These are phyloP conservation scores for Cyphomyrus discorhynchus DNA, from an alignment of 2,113 vertebrate genomes.

Conservation along the genomic window DNA sequence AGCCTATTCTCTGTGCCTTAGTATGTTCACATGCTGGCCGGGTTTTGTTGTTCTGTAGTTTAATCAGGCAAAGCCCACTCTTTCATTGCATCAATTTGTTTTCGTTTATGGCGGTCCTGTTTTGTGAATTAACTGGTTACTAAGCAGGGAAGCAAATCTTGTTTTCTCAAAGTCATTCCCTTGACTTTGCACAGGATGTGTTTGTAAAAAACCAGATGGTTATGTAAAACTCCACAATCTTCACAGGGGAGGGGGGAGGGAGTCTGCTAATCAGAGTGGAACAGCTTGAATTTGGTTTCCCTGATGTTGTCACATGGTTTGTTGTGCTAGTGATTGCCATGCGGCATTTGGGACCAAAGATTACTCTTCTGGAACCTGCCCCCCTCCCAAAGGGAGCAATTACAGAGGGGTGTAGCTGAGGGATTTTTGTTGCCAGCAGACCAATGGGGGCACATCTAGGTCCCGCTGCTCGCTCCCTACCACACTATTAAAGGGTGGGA, in stretches of 20 bases:
- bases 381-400: slow-evolving; percentile 33
- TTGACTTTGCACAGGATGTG: not conserved
- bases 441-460: not conserved
- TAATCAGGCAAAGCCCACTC: not conserved
- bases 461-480: not conserved
- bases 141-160: not conserved
- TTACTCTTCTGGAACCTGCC: slow-evolving; percentile 28
- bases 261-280: slow-evolving; percentile 9
- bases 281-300: slow-evolving; percentile 1
- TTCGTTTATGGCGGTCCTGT: not conserved
- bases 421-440: not conserved
- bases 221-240: slow-evolving; percentile 5
- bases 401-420: slow-evolving; percentile 29
- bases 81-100: not conserved
- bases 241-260: not conserved
- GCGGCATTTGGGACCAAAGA: slow-evolving; percentile 30
- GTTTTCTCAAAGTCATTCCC: slow-evolving; percentile 2
- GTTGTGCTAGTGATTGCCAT: slow-evolving; percentile 8
- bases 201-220: slow-evolving; percentile 9
- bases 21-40: not conserved
- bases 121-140: slow-evolving; percentile 3
- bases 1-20: not conserved
- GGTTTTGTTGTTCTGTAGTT: not conserved
- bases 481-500: not conserved
- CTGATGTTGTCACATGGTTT: not conserved